Evolutionary conservation across 2,113 vertebrate genomes (phyloP), one percentile per base, ranked within the genome.

Genomic region (Pseudorectes ferrugineus): DNA sequence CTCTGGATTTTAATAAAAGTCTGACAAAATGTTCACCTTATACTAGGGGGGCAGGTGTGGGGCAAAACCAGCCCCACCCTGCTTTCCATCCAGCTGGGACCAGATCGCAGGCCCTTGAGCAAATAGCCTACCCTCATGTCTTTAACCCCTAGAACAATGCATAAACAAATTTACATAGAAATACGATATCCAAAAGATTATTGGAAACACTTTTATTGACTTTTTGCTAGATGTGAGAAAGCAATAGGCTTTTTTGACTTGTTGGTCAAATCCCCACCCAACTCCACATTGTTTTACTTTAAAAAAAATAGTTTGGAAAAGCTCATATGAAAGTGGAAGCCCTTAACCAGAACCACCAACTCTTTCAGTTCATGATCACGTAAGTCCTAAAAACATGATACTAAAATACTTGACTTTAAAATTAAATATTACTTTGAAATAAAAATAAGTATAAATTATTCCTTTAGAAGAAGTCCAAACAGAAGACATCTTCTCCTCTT

Each of bases 41-140:
- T n/a, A 17, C 10, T 36, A 23, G n/a, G 4, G 14, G 6, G 14
- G 1, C 17, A 67, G 5, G 13, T 5, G 4, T 21, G 14, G 5
- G 19, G 4, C 19, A 67, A 74, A 63, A 33, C 1, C 54, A 61
- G 14, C 19, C 11, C 6, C 14, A 67, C 2, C 0, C 3, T 77
- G 7, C 4, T 72, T 71, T 72, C 17, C 28, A 55, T 29, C 2
- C 38, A 59, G 2, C 22, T 55, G 25, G 26, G 33, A 65, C n/a
- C 16, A 62, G 20, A 46, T 18, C 23, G 42, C 17, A 70, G 11
- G 16, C 2, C 26, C 14, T 23, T n/a, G 14, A 74, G 10, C 11
- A 92, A 79, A 38, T 4, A 80, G 13, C 3, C 11, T 58, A 11
- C 2, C 2, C 1, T 65, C 29, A 12, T 4, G 5, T n/a, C 24